phyloP scores from a whole-genome alignment of 1,140 invertebrate species.

The Propsilocerus akamusi region DNA sequence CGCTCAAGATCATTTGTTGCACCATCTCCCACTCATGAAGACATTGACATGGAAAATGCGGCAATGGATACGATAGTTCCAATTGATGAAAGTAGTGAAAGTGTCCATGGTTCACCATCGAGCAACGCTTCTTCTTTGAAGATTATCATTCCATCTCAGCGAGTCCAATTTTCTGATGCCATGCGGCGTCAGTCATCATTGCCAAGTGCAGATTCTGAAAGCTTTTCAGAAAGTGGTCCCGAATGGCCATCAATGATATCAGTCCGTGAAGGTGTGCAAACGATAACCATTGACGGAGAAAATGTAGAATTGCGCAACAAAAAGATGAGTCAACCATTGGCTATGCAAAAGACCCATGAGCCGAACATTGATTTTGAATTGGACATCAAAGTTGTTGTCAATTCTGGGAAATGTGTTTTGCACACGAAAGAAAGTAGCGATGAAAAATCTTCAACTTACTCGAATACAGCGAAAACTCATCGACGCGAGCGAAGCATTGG shows the following conservation, averaged over 20 bases:
- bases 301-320: conserved; percentile 42
- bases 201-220: conserved; percentile 49
- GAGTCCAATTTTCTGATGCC: conserved; percentile 20
- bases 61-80: background rate
- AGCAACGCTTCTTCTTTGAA: conserved; percentile 48
- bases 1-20: conserved; percentile 20
- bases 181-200: conserved; percentile 41
- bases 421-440: conserved; percentile 77
- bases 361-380: conserved; percentile 93
- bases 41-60: background rate
- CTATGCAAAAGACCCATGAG: conserved; percentile 36
- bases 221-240: conserved; percentile 36
- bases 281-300: conserved; percentile 39
- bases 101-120: conserved; percentile 25
- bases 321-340: conserved; percentile 13
- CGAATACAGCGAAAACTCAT: conserved; percentile 14
- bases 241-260: conserved; percentile 27
- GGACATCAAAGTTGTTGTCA: conserved; percentile 91
- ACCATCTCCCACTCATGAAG: background rate
- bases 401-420: conserved; percentile 89
- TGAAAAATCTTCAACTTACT: conserved; percentile 37
- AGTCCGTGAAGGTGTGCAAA: conserved; percentile 19
- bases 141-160: conserved; percentile 13
- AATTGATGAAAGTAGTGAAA: background rate
- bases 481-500: conserved; percentile 21